These are phyloP conservation scores for Tylochromis polylepis DNA, from an alignment of 2,113 vertebrate species.

Conservation along the genomic window DNA sequence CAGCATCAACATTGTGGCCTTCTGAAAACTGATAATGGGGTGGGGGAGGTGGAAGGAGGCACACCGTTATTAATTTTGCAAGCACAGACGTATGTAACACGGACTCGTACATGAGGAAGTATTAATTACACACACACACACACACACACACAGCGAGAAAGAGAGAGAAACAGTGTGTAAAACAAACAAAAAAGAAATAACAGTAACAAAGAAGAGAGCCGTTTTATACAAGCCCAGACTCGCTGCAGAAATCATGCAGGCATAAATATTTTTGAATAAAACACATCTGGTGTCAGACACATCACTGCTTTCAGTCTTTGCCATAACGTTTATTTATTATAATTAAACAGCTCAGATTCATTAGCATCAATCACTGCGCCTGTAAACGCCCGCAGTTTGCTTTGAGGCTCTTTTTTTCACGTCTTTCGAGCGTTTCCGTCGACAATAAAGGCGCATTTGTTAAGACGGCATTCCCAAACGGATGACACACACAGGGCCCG, in stretches of 20 bases:
- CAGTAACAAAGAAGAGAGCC: not conserved
- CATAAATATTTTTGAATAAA: not conserved
- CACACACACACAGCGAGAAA: not conserved
- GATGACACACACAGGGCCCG: slow-evolving; percentile 17
- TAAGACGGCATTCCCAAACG: slow-evolving; percentile 31
- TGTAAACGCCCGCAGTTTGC: not conserved
- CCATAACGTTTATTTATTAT: not conserved
- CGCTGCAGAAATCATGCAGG: not conserved
- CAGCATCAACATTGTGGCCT: slow-evolving; percentile 73
- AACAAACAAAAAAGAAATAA: not conserved
- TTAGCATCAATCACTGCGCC: too few species aligned
- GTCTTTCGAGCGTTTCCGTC: slow-evolving; percentile 8
- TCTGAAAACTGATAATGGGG: slow-evolving; percentile 36
- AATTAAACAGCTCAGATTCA: not conserved
- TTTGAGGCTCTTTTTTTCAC: not conserved
- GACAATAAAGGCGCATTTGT: slow-evolving; percentile 59
- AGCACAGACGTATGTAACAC: not conserved
- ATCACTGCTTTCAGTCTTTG: not conserved
- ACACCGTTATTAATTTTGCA: slow-evolving; percentile 14
- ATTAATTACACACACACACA: not conserved
- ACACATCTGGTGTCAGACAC: slow-evolving; percentile 13
- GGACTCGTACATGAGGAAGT: not conserved
- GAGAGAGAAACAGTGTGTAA: not conserved
- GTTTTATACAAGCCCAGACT: slow-evolving; percentile 34
- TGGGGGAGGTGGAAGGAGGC: slow-evolving; percentile 2